Evolutionary conservation across 2,113 vertebrate genomes (phyloP).

Genomic region (Sylvietta virens): DNA sequence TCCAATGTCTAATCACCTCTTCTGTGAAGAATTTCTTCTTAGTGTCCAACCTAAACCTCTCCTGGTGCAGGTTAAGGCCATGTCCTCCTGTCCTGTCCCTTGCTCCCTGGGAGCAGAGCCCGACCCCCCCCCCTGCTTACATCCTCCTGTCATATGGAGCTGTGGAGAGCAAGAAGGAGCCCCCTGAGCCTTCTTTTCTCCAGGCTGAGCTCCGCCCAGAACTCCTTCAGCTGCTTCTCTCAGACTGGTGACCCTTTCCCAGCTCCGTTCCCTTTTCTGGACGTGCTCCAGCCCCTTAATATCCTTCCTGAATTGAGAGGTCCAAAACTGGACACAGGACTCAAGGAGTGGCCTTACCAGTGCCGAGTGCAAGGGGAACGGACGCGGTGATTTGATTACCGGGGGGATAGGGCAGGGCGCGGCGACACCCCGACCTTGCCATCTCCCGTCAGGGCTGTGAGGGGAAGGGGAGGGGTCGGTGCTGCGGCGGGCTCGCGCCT

Average conservation of each 20-base stretch:
- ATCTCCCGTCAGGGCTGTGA: neutral
- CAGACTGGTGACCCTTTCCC: neutral
- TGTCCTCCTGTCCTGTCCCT: neutral
- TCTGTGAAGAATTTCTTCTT: neutral
- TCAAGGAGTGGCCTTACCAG: neutral
- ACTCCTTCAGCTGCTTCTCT: neutral
- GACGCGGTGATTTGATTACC: neutral
- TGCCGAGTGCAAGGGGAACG: neutral
- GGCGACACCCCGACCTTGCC: accelerated
- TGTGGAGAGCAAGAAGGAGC: neutral
- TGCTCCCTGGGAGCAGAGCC: neutral
- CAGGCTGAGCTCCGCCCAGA: neutral
- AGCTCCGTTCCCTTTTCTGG: neutral
- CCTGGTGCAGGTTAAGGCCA: neutral
- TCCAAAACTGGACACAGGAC: neutral
- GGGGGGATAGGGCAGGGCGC: neutral
- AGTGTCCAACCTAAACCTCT: neutral
- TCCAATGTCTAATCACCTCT: neutral
- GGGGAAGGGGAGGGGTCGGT: accelerated
- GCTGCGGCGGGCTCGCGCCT: neutral
- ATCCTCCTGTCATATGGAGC: neutral
- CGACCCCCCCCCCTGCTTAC: accelerated
- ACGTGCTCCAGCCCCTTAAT: neutral
- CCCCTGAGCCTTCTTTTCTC: neutral
- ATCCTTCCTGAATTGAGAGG: neutral